Percentiles rank a stretch among this genome's conserved stretches.
Conservation (phyloP, 2,797 vertebrate species). For the Sylvia borin region DNA sequence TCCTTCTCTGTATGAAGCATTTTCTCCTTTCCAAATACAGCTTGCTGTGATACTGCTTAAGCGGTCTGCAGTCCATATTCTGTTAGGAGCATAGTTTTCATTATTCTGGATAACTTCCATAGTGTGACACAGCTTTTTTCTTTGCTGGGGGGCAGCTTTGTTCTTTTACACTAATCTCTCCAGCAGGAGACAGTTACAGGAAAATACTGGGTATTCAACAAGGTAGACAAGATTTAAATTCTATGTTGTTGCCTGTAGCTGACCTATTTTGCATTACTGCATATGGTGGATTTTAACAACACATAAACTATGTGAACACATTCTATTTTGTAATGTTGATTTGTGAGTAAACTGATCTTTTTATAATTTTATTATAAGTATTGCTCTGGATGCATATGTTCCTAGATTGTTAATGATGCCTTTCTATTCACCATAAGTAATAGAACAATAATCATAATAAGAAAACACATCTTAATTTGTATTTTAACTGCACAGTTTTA, state of each 20-base stretch:
- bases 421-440: constrained; percentile 17
- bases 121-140: not conserved
- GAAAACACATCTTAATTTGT: not conserved
- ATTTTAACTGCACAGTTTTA: not conserved
- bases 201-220: not conserved
- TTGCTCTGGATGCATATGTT: not conserved
- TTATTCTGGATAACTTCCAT: not conserved
- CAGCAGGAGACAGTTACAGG: not conserved
- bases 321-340: not conserved
- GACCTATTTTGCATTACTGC: not conserved
- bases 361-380: constrained; percentile 9
- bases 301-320: not conserved
- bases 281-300: not conserved
- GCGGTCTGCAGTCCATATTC: not conserved
- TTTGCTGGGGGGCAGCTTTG: not conserved
- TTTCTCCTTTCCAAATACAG: not conserved
- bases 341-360: constrained; percentile 20
- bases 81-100: not conserved
- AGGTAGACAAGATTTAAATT: not conserved
- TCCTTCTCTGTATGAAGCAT: not conserved
- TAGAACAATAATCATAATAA: not conserved
- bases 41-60: not conserved
- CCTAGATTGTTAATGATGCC: not conserved
- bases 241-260: not conserved
- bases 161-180: not conserved